Conservation (phyloP, 2,888 invertebrate species). For the Ctena decussata region DNA sequence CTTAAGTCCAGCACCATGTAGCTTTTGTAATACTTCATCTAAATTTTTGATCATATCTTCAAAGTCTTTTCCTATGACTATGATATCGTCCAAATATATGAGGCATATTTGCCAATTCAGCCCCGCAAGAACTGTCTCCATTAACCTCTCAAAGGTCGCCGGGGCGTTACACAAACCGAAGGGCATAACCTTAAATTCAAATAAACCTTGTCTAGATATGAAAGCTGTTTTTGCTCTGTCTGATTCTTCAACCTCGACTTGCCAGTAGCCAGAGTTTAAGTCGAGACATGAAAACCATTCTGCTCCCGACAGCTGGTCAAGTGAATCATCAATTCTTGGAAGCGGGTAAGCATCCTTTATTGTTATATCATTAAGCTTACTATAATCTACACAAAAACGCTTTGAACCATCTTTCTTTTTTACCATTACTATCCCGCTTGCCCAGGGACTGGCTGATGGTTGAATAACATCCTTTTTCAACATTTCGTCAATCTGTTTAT, state of each 20-base stretch:
- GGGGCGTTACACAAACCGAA: no score
- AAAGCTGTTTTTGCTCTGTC: neutral
- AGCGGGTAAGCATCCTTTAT: no score
- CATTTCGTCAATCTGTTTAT: slow-evolving; percentile 2
- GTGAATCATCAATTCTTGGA: no score
- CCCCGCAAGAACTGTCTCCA: neutral
- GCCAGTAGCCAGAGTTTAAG: no score
- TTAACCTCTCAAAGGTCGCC: slow-evolving; percentile 7
- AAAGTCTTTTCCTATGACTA: neutral
- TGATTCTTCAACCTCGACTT: neutral
- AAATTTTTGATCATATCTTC: no score
- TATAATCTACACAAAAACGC: slow-evolving; percentile 10
- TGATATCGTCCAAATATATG: neutral
- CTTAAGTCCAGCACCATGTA: neutral
- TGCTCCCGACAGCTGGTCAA: slow-evolving; percentile 11
- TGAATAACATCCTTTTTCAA: slow-evolving; percentile 7
- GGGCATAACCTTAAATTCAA: no score
- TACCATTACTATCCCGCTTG: neutral
- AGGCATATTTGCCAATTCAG: no score
- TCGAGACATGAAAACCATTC: neutral
- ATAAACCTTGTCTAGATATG: no score
- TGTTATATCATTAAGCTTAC: no score
- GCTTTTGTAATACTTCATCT: no score
- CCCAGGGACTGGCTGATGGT: slow-evolving; percentile 2
- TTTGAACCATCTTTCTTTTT: no score